A percentile compares a stretch with the other conserved stretches of the same genome.
Conservation (phyloP, 2,113 vertebrate species). For the Osmerus eperlanus region DNA sequence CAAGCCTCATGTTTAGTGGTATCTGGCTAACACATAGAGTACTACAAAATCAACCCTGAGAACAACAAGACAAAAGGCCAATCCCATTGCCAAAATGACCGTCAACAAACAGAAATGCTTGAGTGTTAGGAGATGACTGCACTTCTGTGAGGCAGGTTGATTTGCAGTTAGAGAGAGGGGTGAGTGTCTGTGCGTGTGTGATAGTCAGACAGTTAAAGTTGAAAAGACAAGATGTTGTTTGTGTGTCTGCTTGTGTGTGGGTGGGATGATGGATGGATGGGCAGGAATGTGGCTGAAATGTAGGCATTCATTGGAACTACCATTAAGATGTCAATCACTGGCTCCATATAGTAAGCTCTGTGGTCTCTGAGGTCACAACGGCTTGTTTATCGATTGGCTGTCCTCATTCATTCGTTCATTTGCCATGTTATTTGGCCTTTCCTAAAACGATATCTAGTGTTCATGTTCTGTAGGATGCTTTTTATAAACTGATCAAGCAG, state of each 20-base stretch:
- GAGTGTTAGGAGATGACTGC: too few relatives aligned
- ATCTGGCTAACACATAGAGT: too few relatives aligned
- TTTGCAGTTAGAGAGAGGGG: background rate
- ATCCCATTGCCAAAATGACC: background rate
- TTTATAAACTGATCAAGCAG: too few relatives aligned
- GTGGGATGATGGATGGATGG: conserved; percentile 20
- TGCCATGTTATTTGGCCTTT: too few relatives aligned
- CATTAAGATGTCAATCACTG: conserved; percentile 50
- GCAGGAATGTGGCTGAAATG: background rate
- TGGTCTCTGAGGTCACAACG: background rate
- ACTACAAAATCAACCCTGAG: too few relatives aligned
- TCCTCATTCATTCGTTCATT: background rate
- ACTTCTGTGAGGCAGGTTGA: background rate
- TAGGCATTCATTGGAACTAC: conserved; percentile 16
- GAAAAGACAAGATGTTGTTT: background rate
- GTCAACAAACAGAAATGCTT: too few relatives aligned
- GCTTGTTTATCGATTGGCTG: background rate
- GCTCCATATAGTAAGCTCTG: background rate
- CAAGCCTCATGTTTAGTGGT: too few relatives aligned
- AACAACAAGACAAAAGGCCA: too few relatives aligned
- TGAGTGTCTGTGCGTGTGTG: background rate
- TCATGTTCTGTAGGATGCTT: too few relatives aligned
- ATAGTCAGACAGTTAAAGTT: too few relatives aligned
- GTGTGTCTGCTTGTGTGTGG: background rate
- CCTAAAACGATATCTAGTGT: too few relatives aligned